Percentiles rank a stretch among this genome's conserved stretches.
Evolutionary conservation across 1,140 invertebrate species (phyloP).

Genomic region (Rhagoletis pomonella): DNA sequence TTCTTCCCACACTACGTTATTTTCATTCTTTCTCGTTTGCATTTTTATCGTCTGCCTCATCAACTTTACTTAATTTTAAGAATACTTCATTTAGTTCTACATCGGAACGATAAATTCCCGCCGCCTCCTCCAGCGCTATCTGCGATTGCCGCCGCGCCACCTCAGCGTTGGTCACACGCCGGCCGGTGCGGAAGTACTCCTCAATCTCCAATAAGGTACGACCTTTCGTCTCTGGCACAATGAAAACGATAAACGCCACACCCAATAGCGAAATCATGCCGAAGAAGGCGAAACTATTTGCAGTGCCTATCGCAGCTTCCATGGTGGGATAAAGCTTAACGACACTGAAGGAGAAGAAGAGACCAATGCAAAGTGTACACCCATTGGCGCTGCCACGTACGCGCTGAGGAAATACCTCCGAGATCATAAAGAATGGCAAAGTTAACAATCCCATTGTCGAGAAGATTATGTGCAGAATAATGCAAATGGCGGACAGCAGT

Average conservation of each 20-base stretch:
- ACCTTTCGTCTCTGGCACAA: conserved; percentile 89
- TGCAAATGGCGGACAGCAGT: conserved; percentile 75
- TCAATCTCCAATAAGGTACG: conserved; percentile 85
- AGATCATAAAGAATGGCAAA: conserved; percentile 84
- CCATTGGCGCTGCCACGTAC: conserved; percentile 82
- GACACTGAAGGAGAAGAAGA: conserved; percentile 83
- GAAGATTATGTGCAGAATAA: conserved; percentile 79
- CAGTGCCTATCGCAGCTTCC: conserved; percentile 77
- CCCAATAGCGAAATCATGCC: conserved; percentile 80
- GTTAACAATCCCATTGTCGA: conserved; percentile 80
- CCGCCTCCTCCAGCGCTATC: not conserved
- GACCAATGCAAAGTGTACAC: conserved; percentile 80
- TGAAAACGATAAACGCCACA: conserved; percentile 80
- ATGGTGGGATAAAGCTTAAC: conserved; percentile 85
- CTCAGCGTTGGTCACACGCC: conserved; percentile 43
- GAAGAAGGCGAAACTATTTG: conserved; percentile 85
- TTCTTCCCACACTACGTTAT: too few relatives aligned
- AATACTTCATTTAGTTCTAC: conserved; percentile 19
- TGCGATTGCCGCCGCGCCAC: not conserved
- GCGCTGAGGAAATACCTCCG: conserved; percentile 83
- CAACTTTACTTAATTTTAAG: not conserved
- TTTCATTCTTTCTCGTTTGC: not conserved
- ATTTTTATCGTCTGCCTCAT: not conserved
- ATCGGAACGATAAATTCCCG: not conserved
- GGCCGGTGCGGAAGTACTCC: conserved; percentile 75